A percentile compares a stretch with the other conserved stretches of the same genome.
These are phyloP conservation scores for Eucidaris tribuloides DNA, from an alignment of 35 echinoderm and acorn worm species.

Conservation along the genomic window DNA sequence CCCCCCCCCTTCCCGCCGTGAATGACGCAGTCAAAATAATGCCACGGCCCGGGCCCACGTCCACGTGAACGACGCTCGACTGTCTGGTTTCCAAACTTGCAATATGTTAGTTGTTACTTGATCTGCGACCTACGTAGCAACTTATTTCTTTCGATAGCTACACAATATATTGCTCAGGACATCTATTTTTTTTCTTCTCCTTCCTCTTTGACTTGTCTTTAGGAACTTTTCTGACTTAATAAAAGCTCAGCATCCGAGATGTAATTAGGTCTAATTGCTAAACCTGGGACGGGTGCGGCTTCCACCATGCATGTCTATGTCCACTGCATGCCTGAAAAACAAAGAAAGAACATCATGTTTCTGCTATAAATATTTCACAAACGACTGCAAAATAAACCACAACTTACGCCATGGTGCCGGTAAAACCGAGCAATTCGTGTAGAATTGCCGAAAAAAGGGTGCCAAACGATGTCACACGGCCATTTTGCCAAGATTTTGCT, in stretches of 20 bases:
- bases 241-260: background rate
- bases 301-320: background rate
- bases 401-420: constrained; percentile 43
- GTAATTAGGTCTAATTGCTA: background rate
- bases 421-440: constrained; percentile 19
- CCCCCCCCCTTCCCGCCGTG: too few relatives aligned
- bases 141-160: too few relatives aligned
- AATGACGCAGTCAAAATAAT: too few relatives aligned
- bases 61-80: too few relatives aligned
- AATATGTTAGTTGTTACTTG: too few relatives aligned
- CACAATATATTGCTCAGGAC: too few relatives aligned
- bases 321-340: background rate
- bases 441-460: background rate
- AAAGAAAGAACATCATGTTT: background rate
- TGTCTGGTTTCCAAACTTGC: too few relatives aligned
- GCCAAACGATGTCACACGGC: background rate
- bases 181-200: too few relatives aligned
- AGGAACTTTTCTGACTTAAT: background rate
- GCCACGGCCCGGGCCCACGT: too few relatives aligned
- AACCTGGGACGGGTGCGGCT: background rate
- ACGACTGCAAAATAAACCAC: background rate
- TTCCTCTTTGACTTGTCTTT: background rate
- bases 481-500: constrained; percentile 21
- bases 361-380: background rate
- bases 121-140: too few relatives aligned